These are phyloP conservation scores for Escarpia spicata DNA, from an alignment of 2,888 invertebrate species.

Conservation along the genomic window DNA sequence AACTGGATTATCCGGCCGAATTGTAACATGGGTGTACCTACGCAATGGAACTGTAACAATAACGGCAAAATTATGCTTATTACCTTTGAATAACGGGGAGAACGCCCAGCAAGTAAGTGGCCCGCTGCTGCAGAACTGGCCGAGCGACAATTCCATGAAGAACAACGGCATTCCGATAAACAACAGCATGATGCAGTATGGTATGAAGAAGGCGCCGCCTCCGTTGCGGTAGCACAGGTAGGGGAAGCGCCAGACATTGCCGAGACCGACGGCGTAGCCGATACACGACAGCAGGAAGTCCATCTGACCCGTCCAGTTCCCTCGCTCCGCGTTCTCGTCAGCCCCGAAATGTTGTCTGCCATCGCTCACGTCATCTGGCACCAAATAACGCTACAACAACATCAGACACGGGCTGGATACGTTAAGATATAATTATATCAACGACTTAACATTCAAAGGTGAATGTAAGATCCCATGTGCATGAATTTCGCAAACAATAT, in stretches of 20 bases:
- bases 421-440: not conserved
- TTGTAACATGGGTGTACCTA: too few species aligned
- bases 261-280: constrained; percentile 58
- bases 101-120: constrained; percentile 48
- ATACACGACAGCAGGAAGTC: constrained; percentile 68
- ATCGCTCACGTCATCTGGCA: not conserved
- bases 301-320: constrained; percentile 68
- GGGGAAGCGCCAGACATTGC: constrained; percentile 73
- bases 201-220: constrained; percentile 63
- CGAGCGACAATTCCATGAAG: constrained; percentile 61
- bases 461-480: too few species aligned
- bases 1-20: too few species aligned
- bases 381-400: not conserved
- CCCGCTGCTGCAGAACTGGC: constrained; percentile 62
- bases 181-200: constrained; percentile 60
- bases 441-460: too few species aligned
- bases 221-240: constrained; percentile 66
- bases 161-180: constrained; percentile 62
- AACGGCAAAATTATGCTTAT: not conserved
- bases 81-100: constrained; percentile 36
- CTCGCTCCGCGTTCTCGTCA: constrained; percentile 68
- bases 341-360: constrained; percentile 39
- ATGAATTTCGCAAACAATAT: too few species aligned
- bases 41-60: not conserved
- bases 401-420: not conserved